These are phyloP conservation scores for Otis tarda DNA, from an alignment of 2,113 vertebrate species.

Conservation along the genomic window DNA sequence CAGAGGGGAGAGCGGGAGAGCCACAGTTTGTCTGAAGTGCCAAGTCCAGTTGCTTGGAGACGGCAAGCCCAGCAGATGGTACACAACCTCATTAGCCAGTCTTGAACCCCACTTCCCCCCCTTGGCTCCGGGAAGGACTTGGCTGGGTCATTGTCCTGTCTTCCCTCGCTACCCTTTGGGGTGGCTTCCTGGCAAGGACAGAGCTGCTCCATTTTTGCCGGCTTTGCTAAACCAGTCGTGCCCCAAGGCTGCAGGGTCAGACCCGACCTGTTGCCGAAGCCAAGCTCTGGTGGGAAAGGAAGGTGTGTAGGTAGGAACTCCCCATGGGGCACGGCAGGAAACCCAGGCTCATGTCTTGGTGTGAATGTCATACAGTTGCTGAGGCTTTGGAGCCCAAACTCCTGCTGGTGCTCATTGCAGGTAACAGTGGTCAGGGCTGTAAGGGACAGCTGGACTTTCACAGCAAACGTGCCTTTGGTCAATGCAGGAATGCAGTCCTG, in stretches of 20 bases:
- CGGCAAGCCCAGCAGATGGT: background rate
- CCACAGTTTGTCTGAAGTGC: background rate
- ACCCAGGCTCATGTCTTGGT: background rate
- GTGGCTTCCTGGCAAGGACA: background rate
- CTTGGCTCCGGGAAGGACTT: background rate
- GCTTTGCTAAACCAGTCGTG: background rate
- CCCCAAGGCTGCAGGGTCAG: background rate
- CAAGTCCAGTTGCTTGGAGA: background rate
- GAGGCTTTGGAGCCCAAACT: background rate
- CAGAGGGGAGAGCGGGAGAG: accelerated
- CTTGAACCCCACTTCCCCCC: background rate
- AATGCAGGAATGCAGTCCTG: background rate
- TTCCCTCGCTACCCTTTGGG: background rate
- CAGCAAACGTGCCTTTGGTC: background rate
- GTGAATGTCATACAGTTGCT: background rate
- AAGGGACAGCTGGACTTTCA: background rate
- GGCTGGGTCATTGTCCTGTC: background rate
- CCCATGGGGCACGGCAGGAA: accelerated
- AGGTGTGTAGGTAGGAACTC: background rate
- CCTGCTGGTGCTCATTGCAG: background rate
- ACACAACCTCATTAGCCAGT: background rate
- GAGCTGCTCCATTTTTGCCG: background rate
- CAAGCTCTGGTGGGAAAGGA: background rate
- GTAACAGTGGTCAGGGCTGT: background rate
- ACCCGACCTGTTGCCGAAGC: accelerated